Conservation (phyloP, 2,797 vertebrate genomes). For the Australoheros facetus region DNA sequence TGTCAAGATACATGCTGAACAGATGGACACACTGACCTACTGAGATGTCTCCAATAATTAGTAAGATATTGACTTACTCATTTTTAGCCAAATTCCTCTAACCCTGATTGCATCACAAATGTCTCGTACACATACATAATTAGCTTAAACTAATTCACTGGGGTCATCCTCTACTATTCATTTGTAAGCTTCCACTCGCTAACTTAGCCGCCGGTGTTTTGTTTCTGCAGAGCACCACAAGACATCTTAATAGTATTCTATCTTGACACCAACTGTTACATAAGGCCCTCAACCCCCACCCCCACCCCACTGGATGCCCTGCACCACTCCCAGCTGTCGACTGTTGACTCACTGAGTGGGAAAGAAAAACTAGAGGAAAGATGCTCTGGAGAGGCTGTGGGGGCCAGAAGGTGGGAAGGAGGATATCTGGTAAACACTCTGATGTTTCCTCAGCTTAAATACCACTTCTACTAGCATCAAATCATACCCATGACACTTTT, state of each 20-base stretch:
- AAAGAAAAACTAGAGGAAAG: conserved; percentile 46
- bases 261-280: conserved; percentile 58
- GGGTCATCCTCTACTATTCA: not conserved
- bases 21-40: not conserved
- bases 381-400: conserved; percentile 24
- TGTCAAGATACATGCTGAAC: not conserved
- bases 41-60: not conserved
- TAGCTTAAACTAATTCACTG: conserved; percentile 6
- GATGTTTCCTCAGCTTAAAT: conserved; percentile 44
- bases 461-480: conserved; percentile 36
- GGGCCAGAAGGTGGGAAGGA: not conserved
- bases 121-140: not conserved
- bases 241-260: conserved; percentile 65
- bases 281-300: conserved; percentile 47
- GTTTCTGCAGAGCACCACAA: conserved; percentile 28
- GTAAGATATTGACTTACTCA: not conserved
- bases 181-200: conserved; percentile 16
- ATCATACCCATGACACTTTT: conserved; percentile 34
- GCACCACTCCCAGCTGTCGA: conserved; percentile 59
- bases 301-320: conserved; percentile 17
- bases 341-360: conserved; percentile 62
- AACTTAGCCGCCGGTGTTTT: not conserved
- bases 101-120: not conserved
- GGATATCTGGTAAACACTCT: conserved; percentile 51
- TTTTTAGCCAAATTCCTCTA: not conserved